These are phyloP conservation scores for Thecophora atra DNA, from an alignment of 2,888 invertebrate genomes.

Conservation along the genomic window DNA sequence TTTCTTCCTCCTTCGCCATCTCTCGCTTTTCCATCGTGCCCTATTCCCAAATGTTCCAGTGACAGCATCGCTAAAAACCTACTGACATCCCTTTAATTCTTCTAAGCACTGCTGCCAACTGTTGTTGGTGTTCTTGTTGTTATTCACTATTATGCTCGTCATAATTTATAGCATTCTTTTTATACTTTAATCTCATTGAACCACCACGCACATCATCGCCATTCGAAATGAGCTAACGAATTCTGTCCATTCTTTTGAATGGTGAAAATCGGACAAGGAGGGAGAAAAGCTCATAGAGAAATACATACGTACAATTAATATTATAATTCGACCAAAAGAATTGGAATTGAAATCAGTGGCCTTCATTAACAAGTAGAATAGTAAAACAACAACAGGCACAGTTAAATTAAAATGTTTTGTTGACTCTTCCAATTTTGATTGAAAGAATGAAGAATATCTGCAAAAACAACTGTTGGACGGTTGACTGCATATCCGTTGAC, in stretches of 20 bases:
- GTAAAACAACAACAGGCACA: too few species aligned
- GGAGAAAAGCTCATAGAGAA: too few species aligned
- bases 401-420: conserved; percentile 12
- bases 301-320: neutral
- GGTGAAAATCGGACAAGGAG: conserved; percentile 2
- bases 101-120: conserved; percentile 26
- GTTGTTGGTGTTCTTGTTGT: neutral
- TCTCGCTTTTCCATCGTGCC: too few species aligned
- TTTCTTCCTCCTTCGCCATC: too few species aligned
- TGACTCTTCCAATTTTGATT: neutral
- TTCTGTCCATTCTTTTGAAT: too few species aligned
- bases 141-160: conserved; percentile 24
- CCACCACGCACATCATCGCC: too few species aligned
- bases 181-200: conserved; percentile 32
- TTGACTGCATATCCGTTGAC: neutral
- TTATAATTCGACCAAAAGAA: neutral
- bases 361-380: conserved; percentile 25
- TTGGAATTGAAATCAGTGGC: conserved; percentile 26
- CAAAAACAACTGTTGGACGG: neutral
- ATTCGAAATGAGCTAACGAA: too few species aligned
- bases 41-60: too few species aligned
- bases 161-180: conserved; percentile 27
- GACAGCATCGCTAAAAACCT: neutral
- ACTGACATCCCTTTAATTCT: conserved; percentile 26
- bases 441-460: neutral